phyloP scores from a whole-genome alignment of 1,140 invertebrate genomes.

The Wiebesia pumilae region DNA sequence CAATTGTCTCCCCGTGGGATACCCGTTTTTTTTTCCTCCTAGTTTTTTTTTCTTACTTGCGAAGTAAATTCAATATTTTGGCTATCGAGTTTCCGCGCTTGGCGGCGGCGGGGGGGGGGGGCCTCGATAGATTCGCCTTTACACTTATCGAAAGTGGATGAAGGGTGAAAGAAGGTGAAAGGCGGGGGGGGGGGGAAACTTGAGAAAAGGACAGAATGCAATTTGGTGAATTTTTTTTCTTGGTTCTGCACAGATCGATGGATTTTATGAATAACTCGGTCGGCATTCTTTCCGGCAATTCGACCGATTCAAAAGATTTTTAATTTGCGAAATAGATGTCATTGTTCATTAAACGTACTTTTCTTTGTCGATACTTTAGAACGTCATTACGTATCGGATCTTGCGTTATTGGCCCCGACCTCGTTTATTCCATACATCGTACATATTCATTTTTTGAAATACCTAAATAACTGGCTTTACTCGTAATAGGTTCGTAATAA shows the following conservation, averaged over 20 bases:
- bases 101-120: no score
- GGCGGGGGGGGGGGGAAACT: neutral
- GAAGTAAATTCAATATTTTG: slow-evolving; percentile 69
- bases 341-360: slow-evolving; percentile 7
- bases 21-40: slow-evolving; percentile 9
- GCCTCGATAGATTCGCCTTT: slow-evolving; percentile 36
- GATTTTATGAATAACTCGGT: slow-evolving; percentile 34
- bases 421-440: neutral
- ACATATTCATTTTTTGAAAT: neutral
- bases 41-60: slow-evolving; percentile 54
- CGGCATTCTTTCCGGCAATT: slow-evolving; percentile 36
- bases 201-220: slow-evolving; percentile 2
- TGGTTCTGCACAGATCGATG: slow-evolving; percentile 5
- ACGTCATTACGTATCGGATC: neutral
- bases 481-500: no score
- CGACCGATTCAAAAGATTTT: slow-evolving; percentile 37
- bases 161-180: neutral
- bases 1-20: neutral
- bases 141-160: slow-evolving; percentile 38
- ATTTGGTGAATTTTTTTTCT: slow-evolving; percentile 42
- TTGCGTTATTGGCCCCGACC: neutral
- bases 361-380: slow-evolving; percentile 30
- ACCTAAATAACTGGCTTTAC: neutral
- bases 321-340: slow-evolving; percentile 36
- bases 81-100: slow-evolving; percentile 64